Conservation (phyloP, 2,888 invertebrate species). For the Drosophila anomalata region DNA sequence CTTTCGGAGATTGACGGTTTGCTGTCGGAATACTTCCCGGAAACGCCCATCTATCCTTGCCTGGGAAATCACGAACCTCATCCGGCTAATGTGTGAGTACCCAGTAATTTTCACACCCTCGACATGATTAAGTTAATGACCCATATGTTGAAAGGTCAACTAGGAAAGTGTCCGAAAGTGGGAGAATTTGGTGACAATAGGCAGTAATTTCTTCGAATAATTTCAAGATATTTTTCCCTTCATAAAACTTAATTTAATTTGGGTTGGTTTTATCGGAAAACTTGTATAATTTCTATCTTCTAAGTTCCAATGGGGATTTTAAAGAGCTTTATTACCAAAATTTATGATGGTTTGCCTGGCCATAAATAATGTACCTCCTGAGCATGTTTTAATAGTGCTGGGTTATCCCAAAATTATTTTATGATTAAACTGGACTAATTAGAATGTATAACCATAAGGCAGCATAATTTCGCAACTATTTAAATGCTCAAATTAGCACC, state of each 20-base stretch:
- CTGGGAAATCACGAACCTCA: conserved; percentile 94
- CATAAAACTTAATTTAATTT: too few species aligned
- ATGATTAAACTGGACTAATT: neutral
- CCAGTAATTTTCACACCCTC: conserved; percentile 9
- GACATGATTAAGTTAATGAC: conserved; percentile 20
- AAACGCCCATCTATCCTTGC: conserved; percentile 87
- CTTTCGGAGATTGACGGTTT: conserved; percentile 86
- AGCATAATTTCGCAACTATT: neutral
- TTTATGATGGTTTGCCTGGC: neutral
- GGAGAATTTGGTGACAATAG: conserved; percentile 1
- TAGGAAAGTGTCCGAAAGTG: neutral
- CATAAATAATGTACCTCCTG: neutral
- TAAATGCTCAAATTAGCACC: neutral
- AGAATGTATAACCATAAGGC: neutral
- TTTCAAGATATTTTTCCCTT: neutral
- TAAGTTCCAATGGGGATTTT: neutral
- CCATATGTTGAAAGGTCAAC: conserved; percentile 8
- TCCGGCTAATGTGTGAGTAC: conserved; percentile 91
- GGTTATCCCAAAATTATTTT: neutral
- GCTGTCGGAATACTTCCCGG: conserved; percentile 86
- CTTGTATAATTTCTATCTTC: too few species aligned
- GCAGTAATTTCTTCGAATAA: neutral
- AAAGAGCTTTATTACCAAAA: neutral
- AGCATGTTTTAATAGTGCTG: neutral
- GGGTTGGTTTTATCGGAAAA: too few species aligned